Base-by-base conservation (phyloP, 2,888 invertebrate genomes). In the Watsonalla cultraria region DNA sequence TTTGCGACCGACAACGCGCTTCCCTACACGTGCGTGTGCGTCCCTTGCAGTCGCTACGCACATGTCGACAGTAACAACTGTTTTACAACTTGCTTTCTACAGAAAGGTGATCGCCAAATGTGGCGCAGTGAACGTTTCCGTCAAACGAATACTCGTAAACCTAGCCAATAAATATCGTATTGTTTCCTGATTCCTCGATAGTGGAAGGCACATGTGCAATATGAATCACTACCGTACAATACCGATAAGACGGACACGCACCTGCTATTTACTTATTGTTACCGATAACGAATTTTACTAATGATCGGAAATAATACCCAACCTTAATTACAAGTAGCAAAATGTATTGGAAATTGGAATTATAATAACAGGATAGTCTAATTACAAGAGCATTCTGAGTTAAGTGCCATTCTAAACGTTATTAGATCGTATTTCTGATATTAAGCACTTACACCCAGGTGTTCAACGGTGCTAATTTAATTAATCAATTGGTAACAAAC, bases 21-120 rank as follows among this genome's bases (percentile, higher is more conserved):
- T 81, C 81, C 80, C 78, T 71, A 78, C 89, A 89, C 89, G 86
- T 89, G 87, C 78, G 70, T 65, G 70, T 76, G 75, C 76, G 58
- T 57, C 51, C 42, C 65, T 63, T 60, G 70, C 71, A 70, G 65
- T 70, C 75, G 80, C 74, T 63, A 56, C 62, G 74, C 88, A 88
- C 76, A 85, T 89, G 87, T 76, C 74, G 61, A 54, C 66, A 77
- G 77, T 78, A 78, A 81, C 75, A 74, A 74, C 74, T 76, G 79
- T 82, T 86, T 88, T 86, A 88, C 85, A 82, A 79, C 86, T 75
- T 67, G 80, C 79, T 84, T 82, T 83, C 84, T 78, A 80, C 71
- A 80, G 86, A 84, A 87, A 89, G 88, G 86, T 87, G 83, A 88
- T 79, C 81, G 73, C 79, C 81, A 80, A 82, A 82, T 80, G 80